Conservation (phyloP, 2,888 invertebrate species). For the Ichneumoninae sp. region DNA sequence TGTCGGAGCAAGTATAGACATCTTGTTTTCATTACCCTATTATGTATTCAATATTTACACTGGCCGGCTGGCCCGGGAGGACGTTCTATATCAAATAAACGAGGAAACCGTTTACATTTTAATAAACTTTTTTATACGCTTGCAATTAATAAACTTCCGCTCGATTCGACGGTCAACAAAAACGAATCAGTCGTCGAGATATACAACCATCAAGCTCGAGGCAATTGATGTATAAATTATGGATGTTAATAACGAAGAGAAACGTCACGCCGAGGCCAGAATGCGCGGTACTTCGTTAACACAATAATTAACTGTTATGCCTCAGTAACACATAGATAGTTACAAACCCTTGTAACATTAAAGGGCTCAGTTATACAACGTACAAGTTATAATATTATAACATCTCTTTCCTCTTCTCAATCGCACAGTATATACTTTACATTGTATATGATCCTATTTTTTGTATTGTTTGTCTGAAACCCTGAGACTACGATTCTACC, state of each 20-base stretch:
- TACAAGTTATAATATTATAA: slow-evolving; percentile 66
- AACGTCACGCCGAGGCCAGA: slow-evolving; percentile 47
- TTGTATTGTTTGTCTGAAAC: slow-evolving; percentile 76
- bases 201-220: background rate
- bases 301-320: slow-evolving; percentile 63
- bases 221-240: background rate
- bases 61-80: slow-evolving; percentile 36
- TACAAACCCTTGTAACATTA: slow-evolving; percentile 49
- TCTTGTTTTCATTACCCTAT: slow-evolving; percentile 43
- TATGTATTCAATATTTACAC: slow-evolving; percentile 61
- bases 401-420: slow-evolving; percentile 49
- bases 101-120: background rate
- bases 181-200: background rate
- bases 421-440: slow-evolving; percentile 65
- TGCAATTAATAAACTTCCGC: background rate
- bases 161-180: background rate
- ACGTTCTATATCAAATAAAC: slow-evolving; percentile 27
- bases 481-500: slow-evolving; percentile 81
- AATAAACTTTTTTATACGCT: background rate
- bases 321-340: slow-evolving; percentile 66
- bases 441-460: slow-evolving; percentile 74
- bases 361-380: slow-evolving; percentile 57
- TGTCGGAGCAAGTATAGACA: slow-evolving; percentile 36
- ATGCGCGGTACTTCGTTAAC: slow-evolving; percentile 58
- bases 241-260: background rate